phyloP scores from a whole-genome alignment of 2,797 vertebrate species.

The Urocyon cinereoargenteus region DNA sequence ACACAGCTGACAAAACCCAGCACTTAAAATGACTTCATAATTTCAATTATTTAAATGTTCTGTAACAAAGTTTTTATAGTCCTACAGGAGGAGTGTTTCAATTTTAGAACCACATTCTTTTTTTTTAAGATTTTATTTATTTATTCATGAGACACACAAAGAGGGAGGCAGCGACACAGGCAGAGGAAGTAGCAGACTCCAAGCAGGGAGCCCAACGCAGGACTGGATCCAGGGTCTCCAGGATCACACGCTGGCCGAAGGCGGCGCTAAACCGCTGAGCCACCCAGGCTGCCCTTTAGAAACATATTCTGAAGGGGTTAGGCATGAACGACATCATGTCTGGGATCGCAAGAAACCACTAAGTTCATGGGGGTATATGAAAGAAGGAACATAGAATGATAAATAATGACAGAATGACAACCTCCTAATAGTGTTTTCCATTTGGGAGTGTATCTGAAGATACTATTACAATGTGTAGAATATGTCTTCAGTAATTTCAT shows the following conservation, averaged over 20 bases:
- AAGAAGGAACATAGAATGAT: neutral
- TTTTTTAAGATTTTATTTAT: too few relatives aligned
- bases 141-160: too few relatives aligned
- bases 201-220: too few relatives aligned
- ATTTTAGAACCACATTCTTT: neutral
- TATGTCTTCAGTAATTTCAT: neutral
- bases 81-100: neutral
- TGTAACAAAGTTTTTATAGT: neutral
- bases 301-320: neutral
- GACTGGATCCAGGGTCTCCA: too few relatives aligned
- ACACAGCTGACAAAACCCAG: neutral
- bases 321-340: neutral
- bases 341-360: neutral
- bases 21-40: neutral
- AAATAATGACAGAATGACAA: neutral
- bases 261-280: too few relatives aligned
- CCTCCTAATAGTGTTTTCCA: neutral
- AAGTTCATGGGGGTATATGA: neutral
- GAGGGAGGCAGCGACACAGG: too few relatives aligned
- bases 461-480: neutral
- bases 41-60: neutral
- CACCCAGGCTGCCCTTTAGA: neutral
- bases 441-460: neutral
- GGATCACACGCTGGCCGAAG: too few relatives aligned
- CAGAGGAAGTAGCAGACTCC: too few relatives aligned